These are phyloP conservation scores for Cacajao melanocephalus DNA, from an alignment of 2,797 vertebrate genomes.

Conservation along the genomic window DNA sequence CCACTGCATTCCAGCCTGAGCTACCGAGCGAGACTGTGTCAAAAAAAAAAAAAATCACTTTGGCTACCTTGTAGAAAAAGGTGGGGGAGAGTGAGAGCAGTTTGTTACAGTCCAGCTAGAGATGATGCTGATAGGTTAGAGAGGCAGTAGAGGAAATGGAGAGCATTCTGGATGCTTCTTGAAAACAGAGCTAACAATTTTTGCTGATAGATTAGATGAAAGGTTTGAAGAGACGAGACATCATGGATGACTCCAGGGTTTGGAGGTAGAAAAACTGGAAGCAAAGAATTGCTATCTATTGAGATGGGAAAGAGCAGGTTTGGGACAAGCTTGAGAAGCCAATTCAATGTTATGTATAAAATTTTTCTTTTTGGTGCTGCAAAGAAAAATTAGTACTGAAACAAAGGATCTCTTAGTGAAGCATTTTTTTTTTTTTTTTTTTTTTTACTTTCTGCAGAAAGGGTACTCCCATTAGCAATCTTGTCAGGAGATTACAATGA, in stretches of 20 bases:
- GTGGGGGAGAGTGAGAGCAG: not conserved
- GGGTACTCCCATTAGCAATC: too few species aligned
- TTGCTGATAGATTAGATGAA: not conserved
- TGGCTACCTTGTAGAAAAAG: constrained; percentile 6
- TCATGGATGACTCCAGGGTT: not conserved
- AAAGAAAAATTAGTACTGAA: too few species aligned
- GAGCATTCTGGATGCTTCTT: not conserved
- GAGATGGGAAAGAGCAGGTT: not conserved
- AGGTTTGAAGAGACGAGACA: not conserved
- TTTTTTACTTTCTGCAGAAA: too few species aligned
- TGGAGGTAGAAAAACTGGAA: not conserved
- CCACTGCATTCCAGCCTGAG: not conserved
- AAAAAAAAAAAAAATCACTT: not conserved
- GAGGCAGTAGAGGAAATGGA: not conserved
- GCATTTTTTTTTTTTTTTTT: too few species aligned
- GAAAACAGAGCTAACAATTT: not conserved
- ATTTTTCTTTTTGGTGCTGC: too few species aligned
- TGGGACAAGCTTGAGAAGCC: constrained; percentile 13
- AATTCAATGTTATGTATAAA: not conserved
- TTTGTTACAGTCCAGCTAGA: not conserved
- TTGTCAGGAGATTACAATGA: too few species aligned
- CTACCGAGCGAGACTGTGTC: not conserved
- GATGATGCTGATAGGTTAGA: not conserved
- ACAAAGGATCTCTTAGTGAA: too few species aligned
- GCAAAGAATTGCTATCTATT: not conserved